A percentile compares a stretch with the other conserved stretches of the same genome.
Evolutionary conservation across 2,113 vertebrate species (phyloP).

Genomic region (Podilymbus podiceps): DNA sequence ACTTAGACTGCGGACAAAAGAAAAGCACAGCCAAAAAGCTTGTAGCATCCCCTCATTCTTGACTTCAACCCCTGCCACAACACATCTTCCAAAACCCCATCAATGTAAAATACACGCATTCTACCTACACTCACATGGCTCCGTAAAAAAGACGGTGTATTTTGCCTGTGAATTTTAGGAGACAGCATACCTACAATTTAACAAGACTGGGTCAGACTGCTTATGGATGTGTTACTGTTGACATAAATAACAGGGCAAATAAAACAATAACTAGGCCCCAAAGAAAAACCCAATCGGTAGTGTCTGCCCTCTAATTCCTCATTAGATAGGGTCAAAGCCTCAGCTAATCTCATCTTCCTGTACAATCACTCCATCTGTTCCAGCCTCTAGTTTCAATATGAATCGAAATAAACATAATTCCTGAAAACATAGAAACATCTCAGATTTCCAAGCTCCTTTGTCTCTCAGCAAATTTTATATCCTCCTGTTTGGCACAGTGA

Average conservation of each 20-base stretch:
- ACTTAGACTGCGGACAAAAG: background rate
- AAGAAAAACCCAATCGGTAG: background rate
- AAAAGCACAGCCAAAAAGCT: background rate
- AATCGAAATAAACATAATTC: conserved; percentile 27
- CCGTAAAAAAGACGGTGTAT: fast-evolving
- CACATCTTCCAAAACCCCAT: background rate
- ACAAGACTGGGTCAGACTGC: background rate
- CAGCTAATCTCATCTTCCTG: background rate
- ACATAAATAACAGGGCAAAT: background rate
- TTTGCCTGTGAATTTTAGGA: background rate
- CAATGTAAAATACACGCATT: fast-evolving
- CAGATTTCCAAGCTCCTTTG: conserved; percentile 49
- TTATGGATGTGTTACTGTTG: background rate
- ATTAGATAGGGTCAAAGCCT: background rate
- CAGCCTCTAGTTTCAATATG: background rate
- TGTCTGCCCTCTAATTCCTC: background rate
- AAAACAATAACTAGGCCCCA: background rate
- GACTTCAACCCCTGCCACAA: background rate
- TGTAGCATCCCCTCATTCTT: background rate
- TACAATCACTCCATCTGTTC: conserved; percentile 42
- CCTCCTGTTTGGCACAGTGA: conserved; percentile 48
- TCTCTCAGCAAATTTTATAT: conserved; percentile 23
- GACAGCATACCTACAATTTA: background rate
- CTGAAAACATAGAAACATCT: conserved; percentile 28
- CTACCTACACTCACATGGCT: background rate